Percentiles rank a stretch among this genome's conserved stretches.
phyloP scores from a whole-genome alignment of 2,797 vertebrate species.

The Poecilia gillii region DNA sequence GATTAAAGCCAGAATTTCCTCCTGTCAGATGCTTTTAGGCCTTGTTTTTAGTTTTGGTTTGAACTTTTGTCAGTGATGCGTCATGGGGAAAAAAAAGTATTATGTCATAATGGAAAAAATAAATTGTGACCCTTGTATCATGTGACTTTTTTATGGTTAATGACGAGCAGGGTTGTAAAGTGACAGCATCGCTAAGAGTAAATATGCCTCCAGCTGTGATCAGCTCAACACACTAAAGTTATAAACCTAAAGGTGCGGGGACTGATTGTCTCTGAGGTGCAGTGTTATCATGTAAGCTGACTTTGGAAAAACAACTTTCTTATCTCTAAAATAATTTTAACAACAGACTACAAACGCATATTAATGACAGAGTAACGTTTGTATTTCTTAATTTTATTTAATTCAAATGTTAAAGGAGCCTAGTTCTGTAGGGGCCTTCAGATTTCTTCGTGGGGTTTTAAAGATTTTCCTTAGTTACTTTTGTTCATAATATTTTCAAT shows the following conservation, averaged over 20 bases:
- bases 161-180: neutral
- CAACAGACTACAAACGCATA: neutral
- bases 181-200: neutral
- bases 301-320: neutral
- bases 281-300: neutral
- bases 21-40: neutral
- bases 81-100: neutral
- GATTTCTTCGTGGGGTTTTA: neutral
- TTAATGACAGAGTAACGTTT: neutral
- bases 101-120: neutral
- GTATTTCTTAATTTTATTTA: neutral
- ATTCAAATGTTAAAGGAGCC: neutral
- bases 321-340: neutral
- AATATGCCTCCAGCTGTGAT: neutral
- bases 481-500: neutral
- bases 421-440: neutral
- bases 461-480: neutral
- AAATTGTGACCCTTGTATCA: neutral
- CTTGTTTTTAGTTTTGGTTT: constrained; percentile 1
- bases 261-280: neutral
- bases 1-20: neutral
- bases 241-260: neutral
- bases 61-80: constrained; percentile 1
- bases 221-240: neutral
- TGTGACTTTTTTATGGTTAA: neutral